phyloP scores from a whole-genome alignment of 2,113 vertebrate species.

The human region GRCh38 chr2:232218001-232218500 shows the following conservation, averaged over 20 bases:
- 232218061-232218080: background rate
- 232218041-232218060: background rate
- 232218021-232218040: background rate
- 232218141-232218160: background rate
- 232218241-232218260: rapidly evolving
- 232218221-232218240: background rate
- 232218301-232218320: background rate
- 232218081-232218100: background rate
- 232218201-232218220: background rate
- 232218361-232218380: background rate
- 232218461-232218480: background rate
- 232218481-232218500: too few species aligned
- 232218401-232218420: background rate
- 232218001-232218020: background rate
- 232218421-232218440: background rate
- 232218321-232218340: background rate
- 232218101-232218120: background rate
- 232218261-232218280: too few species aligned
- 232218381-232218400: background rate
- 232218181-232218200: background rate
- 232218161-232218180: background rate
- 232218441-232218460: background rate
- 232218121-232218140: background rate
- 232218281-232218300: background rate
- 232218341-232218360: background rate